A percentile compares a stretch with the other conserved stretches of the same genome.
These are phyloP conservation scores for Planococcus citri DNA, from an alignment of 1,140 invertebrate genomes.

Conservation along the genomic window DNA sequence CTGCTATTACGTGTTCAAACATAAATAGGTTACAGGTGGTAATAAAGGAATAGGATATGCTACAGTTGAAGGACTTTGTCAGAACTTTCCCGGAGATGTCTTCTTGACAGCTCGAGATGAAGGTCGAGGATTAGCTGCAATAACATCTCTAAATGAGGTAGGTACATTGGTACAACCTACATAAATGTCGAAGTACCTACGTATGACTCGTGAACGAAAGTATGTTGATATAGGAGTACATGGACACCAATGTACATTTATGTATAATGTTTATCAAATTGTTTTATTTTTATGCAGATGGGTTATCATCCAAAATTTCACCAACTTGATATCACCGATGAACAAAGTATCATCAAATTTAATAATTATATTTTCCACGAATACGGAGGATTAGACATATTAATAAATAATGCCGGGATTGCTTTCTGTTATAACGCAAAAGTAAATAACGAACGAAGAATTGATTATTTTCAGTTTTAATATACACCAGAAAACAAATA, in stretches of 20 bases:
- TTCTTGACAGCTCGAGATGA: slow-evolving; percentile 49
- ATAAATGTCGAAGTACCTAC: slow-evolving; percentile 13
- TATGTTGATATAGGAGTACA: too few species aligned
- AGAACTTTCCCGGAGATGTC: slow-evolving; percentile 47
- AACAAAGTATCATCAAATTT: slow-evolving; percentile 44
- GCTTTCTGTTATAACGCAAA: too few species aligned
- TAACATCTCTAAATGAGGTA: slow-evolving; percentile 39
- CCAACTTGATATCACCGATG: slow-evolving; percentile 51
- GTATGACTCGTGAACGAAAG: too few species aligned
- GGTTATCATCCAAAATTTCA: slow-evolving; percentile 41
- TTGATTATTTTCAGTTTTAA: too few species aligned
- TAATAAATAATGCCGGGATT: slow-evolving; percentile 77
- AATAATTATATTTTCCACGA: slow-evolving; percentile 45
- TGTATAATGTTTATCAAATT: too few species aligned
- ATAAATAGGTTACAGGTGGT: slow-evolving; percentile 44
- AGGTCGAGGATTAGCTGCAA: slow-evolving; percentile 41
- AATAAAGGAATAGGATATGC: slow-evolving; percentile 51
- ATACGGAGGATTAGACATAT: slow-evolving; percentile 61
- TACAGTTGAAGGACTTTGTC: slow-evolving; percentile 45
- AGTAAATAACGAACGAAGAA: too few species aligned
- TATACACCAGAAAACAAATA: too few species aligned
- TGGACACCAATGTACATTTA: too few species aligned
- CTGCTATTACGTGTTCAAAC: too few species aligned
- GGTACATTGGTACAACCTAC: too few species aligned
- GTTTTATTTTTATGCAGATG: neutral